Conservation (phyloP, 1,140 invertebrate genomes). For the Microplitis demolitor region DNA sequence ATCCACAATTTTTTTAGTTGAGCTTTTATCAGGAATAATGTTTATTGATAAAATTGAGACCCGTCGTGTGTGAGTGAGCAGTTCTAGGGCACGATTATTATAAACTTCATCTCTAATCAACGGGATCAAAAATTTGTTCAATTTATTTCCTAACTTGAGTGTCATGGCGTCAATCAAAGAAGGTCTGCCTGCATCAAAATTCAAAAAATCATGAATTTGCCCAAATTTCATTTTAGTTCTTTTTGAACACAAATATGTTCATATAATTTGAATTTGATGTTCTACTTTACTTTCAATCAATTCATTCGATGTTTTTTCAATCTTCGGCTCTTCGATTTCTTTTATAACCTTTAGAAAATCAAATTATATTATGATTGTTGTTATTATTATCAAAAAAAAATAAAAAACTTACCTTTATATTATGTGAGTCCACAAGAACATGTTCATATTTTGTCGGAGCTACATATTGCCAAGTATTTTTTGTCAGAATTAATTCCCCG, state of each 20-base stretch:
- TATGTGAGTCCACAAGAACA: constrained; percentile 29
- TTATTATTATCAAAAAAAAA: too few species aligned
- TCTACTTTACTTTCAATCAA: neutral
- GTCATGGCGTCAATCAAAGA: neutral
- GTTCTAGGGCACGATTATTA: constrained; percentile 45
- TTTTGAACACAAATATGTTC: neutral
- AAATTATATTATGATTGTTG: too few species aligned
- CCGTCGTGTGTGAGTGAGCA: constrained; percentile 54
- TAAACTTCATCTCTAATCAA: constrained; percentile 41
- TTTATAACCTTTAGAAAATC: neutral
- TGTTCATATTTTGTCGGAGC: constrained; percentile 34
- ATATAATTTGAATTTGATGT: neutral
- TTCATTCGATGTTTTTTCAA: neutral
- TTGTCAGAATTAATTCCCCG: constrained; percentile 35
- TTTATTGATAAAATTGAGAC: constrained; percentile 53
- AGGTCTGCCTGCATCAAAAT: neutral
- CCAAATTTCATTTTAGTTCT: neutral
- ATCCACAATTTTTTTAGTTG: constrained; percentile 25
- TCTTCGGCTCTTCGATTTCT: neutral
- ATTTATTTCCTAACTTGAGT: neutral
- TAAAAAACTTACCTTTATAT: constrained; percentile 35
- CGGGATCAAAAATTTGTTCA: constrained; percentile 39
- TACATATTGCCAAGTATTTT: constrained; percentile 37
- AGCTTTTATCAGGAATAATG: constrained; percentile 38
- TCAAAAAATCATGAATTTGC: neutral